Conservation (phyloP, 2,797 vertebrate genomes). For the Ptychadena robeensis region DNA sequence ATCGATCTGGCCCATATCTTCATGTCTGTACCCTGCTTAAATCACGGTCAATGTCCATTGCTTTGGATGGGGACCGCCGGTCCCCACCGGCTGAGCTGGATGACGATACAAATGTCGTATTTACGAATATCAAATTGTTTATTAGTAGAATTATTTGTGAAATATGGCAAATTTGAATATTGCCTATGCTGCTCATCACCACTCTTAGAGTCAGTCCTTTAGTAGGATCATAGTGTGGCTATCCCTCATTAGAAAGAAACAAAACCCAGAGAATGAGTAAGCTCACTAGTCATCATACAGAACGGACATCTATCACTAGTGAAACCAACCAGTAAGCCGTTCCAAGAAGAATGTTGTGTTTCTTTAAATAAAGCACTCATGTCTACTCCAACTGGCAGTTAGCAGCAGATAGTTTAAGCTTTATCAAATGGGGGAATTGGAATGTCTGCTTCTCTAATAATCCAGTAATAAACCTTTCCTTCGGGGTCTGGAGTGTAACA, state of each 20-base stretch:
- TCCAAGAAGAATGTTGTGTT: not conserved
- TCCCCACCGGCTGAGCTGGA: too few relatives aligned
- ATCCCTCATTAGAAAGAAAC: not conserved
- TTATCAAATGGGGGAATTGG: not conserved
- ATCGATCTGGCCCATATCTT: too few relatives aligned
- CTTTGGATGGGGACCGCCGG: too few relatives aligned
- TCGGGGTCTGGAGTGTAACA: not conserved
- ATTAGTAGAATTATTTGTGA: too few relatives aligned
- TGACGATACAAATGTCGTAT: too few relatives aligned
- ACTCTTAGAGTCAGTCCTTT: not conserved
- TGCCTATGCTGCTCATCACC: too few relatives aligned
- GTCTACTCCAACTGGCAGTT: not conserved
- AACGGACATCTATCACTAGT: not conserved
- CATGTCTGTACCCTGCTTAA: too few relatives aligned
- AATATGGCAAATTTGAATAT: too few relatives aligned
- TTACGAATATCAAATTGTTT: too few relatives aligned
- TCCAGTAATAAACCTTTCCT: not conserved
- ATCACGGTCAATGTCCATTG: too few relatives aligned
- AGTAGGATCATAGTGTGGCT: not conserved
- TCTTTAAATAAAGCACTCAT: not conserved
- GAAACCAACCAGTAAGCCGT: not conserved
- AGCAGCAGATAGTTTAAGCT: not conserved
- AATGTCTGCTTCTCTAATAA: conserved; percentile 11
- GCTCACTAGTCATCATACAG: not conserved
- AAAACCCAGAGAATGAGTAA: too few relatives aligned